phyloP scores from a whole-genome alignment of 2,797 vertebrate species.

The Schizopygopsis pylzovi region DNA sequence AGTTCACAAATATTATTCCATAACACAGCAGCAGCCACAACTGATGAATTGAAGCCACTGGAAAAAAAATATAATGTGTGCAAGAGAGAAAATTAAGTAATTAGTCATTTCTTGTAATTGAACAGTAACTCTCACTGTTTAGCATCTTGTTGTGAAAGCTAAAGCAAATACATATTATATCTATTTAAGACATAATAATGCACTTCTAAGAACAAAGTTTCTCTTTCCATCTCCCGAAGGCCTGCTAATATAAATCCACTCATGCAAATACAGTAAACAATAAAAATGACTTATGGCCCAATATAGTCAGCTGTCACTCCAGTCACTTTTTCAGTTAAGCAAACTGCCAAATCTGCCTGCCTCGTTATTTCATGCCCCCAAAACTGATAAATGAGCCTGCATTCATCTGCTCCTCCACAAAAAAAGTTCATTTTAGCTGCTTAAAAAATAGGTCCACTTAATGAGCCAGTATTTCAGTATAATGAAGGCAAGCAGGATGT shows the following conservation, averaged over 20 bases:
- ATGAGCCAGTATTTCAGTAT: constrained; percentile 51
- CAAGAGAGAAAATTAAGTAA: constrained; percentile 37
- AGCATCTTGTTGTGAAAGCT: constrained; percentile 36
- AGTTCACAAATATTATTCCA: constrained; percentile 13
- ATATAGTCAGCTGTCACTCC: constrained; percentile 57
- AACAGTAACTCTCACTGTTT: constrained; percentile 50
- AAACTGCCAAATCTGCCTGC: constrained; percentile 58
- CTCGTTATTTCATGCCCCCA: constrained; percentile 57
- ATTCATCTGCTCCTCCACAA: constrained; percentile 48
- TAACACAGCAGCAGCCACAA: constrained; percentile 15
- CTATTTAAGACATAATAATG: constrained; percentile 44
- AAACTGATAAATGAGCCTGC: constrained; percentile 59
- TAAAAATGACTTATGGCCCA: constrained; percentile 53
- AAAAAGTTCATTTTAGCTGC: constrained; percentile 51
- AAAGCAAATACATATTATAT: constrained; percentile 42
- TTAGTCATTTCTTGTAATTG: constrained; percentile 45
- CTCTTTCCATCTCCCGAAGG: constrained; percentile 22
- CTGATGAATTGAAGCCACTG: neutral
- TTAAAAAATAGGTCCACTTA: constrained; percentile 54
- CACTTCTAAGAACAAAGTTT: constrained; percentile 47
- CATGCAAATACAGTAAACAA: constrained; percentile 58
- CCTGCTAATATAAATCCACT: constrained; percentile 50
- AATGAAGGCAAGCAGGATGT: constrained; percentile 40
- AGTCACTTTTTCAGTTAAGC: constrained; percentile 55
- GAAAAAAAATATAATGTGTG: neutral